phyloP scores from a whole-genome alignment of 2,888 invertebrate genomes.

The Trichogramma dendrolimi region DNA sequence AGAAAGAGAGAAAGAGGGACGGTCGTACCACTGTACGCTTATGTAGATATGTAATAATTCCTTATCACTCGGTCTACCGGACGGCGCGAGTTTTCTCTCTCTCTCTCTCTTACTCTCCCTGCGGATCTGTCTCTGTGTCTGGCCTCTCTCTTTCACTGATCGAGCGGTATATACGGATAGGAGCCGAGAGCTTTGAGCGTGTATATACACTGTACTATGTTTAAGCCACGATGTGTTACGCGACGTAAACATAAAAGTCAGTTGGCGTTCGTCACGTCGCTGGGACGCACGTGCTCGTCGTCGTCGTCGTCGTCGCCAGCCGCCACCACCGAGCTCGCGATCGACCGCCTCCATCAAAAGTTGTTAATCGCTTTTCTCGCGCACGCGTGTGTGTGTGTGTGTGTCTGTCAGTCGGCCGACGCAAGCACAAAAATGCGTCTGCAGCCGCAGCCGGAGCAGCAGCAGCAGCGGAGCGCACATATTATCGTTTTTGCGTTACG shows the following conservation, averaged over 20 bases:
- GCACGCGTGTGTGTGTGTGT: not conserved
- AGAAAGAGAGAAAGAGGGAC: no score
- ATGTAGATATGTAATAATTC: constrained; percentile 8
- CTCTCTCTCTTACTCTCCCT: not conserved
- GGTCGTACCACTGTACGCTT: no score
- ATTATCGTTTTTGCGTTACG: not conserved
- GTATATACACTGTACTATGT: constrained; percentile 22
- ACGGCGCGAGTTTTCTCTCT: constrained; percentile 1
- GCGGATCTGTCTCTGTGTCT: not conserved
- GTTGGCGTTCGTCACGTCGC: constrained; percentile 35
- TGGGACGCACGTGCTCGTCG: constrained; percentile 30
- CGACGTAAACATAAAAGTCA: constrained; percentile 38
- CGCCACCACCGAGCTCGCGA: not conserved
- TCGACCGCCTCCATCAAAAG: not conserved
- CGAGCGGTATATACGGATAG: not conserved
- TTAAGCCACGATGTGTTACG: not conserved
- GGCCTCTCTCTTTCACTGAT: not conserved
- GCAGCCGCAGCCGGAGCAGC: not conserved
- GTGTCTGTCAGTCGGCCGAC: not conserved
- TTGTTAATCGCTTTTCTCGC: no score
- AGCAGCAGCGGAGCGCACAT: not conserved
- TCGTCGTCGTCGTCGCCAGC: no score
- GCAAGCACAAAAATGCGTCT: not conserved
- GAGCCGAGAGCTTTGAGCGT: constrained; percentile 1
- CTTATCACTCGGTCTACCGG: constrained; percentile 17